A percentile compares a stretch with the other conserved stretches of the same genome.
Conservation (phyloP, 2,888 invertebrate species). For the Hydropsyche betteni region DNA sequence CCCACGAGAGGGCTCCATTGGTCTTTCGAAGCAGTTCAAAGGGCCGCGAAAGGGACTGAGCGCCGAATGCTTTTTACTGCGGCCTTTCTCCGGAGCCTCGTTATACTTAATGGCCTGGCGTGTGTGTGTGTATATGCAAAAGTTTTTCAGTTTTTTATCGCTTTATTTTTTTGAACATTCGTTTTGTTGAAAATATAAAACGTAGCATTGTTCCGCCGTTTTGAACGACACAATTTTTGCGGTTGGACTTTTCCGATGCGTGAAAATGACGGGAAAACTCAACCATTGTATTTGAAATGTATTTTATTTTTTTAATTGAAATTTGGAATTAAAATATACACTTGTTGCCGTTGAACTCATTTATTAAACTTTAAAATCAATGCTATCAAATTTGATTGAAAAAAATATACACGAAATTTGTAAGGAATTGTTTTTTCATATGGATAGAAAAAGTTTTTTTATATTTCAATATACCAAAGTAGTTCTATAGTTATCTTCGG, state of each 20-base stretch:
- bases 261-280: no score
- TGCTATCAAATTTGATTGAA: no score
- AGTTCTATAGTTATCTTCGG: background rate
- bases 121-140: background rate
- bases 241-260: background rate
- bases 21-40: slow-evolving; percentile 17
- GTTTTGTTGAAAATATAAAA: background rate
- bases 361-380: no score
- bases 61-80: slow-evolving; percentile 8
- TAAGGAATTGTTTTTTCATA: no score
- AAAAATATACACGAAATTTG: no score
- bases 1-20: background rate
- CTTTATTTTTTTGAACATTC: background rate
- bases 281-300: no score
- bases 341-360: no score
- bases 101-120: slow-evolving; percentile 21
- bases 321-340: no score
- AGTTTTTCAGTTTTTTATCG: slow-evolving; percentile 12
- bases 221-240: background rate
- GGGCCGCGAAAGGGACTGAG: slow-evolving; percentile 18
- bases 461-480: background rate
- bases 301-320: no score
- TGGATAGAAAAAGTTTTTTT: no score
- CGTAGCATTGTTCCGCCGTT: background rate
- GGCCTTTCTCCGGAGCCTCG: slow-evolving; percentile 11